phyloP scores from a whole-genome alignment of 2,113 vertebrate species.

The Macrotus californicus region DNA sequence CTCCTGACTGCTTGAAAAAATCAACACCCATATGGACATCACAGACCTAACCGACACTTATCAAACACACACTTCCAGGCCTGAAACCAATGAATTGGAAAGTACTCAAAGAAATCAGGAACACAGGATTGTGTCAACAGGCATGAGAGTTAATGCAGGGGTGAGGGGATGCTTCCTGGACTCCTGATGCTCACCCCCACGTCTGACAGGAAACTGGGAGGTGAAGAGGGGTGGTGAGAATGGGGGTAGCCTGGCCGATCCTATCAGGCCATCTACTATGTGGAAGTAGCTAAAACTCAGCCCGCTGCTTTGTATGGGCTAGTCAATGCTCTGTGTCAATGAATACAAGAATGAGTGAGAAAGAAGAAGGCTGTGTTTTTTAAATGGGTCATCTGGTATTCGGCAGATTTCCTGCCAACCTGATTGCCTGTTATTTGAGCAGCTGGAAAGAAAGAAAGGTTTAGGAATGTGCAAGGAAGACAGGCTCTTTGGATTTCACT shows the following conservation, averaged over 20 bases:
- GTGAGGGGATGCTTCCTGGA: not conserved
- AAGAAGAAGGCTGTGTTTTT: not conserved
- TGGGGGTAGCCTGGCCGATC: not conserved
- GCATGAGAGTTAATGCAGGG: not conserved
- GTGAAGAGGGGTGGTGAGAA: not conserved
- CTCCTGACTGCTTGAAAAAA: not conserved
- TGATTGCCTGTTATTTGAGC: constrained; percentile 34
- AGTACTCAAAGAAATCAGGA: not conserved
- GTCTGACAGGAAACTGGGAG: not conserved
- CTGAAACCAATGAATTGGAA: not conserved
- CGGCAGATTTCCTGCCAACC: not conserved
- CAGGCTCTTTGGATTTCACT: constrained; percentile 15
- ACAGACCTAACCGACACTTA: not conserved
- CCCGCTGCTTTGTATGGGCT: not conserved
- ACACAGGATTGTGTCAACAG: not conserved
- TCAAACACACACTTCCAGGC: not conserved
- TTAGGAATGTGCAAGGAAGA: not conserved
- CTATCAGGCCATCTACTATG: not conserved
- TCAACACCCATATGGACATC: not conserved
- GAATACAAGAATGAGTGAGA: not conserved
- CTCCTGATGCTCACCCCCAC: not conserved
- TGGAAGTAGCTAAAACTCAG: not conserved
- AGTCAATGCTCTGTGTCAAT: not conserved
- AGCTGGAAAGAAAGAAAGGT: not conserved
- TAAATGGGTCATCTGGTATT: not conserved